phyloP scores from a whole-genome alignment of 1,140 invertebrate genomes.

The Hormaphis cornu region DNA sequence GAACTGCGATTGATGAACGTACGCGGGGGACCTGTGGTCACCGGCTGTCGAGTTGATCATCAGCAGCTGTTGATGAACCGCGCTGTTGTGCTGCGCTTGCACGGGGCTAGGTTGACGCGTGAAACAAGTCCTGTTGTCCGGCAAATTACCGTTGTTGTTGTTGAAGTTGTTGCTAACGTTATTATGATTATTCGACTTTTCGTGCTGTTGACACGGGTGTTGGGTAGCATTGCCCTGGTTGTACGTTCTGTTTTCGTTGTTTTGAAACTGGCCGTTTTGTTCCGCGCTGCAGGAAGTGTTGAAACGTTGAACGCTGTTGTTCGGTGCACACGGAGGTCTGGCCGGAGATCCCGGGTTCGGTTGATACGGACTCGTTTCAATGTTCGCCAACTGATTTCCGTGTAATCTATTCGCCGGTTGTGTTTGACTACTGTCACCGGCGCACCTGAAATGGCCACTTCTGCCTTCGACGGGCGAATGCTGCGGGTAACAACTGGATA shows the following conservation, averaged over 20 bases:
- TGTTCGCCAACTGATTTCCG: background rate
- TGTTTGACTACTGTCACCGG: background rate
- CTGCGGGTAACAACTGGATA: background rate
- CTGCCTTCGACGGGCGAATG: constrained; percentile 6
- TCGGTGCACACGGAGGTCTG: background rate
- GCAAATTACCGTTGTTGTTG: background rate
- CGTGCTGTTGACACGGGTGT: background rate
- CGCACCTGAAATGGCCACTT: constrained; percentile 2
- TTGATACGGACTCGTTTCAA: constrained; percentile 9
- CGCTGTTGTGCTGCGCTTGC: background rate
- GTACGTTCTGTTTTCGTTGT: background rate
- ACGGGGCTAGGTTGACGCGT: background rate
- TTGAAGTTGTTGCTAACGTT: no score
- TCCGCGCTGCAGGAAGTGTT: no score
- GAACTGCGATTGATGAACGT: constrained; percentile 10
- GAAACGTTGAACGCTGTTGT: background rate
- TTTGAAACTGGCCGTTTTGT: background rate
- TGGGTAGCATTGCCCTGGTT: background rate
- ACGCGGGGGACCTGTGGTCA: constrained; percentile 2
- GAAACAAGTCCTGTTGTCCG: constrained; percentile 2
- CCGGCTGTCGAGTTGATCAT: background rate
- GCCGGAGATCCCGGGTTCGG: background rate
- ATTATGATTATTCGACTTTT: background rate
- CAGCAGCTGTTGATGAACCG: background rate
- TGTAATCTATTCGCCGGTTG: background rate